A percentile compares a stretch with the other conserved stretches of the same genome.
Conservation (phyloP, 2,888 invertebrate genomes). For the Xestia c-nigrum region DNA sequence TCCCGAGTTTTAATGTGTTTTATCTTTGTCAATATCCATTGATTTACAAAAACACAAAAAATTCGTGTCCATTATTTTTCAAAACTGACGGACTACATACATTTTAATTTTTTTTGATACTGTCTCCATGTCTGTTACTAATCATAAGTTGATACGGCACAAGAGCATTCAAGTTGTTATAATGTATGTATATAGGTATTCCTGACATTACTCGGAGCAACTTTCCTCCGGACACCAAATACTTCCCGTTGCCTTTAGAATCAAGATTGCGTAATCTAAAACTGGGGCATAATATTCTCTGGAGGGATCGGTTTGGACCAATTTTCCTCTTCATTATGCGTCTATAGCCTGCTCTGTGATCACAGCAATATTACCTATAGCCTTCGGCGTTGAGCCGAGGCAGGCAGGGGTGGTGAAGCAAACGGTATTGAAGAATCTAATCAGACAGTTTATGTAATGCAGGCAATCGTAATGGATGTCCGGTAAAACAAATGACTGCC, state of each 20-base stretch:
- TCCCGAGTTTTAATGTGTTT: too few relatives aligned
- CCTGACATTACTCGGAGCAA: background rate
- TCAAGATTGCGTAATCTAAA: conserved; percentile 55
- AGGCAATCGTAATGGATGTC: background rate
- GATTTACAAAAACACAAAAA: too few relatives aligned
- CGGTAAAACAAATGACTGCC: background rate
- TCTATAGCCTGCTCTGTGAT: conserved; percentile 32
- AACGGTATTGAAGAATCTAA: background rate
- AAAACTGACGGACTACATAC: too few relatives aligned
- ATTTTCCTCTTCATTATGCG: conserved; percentile 50
- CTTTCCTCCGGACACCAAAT: conserved; percentile 16
- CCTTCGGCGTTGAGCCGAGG: conserved; percentile 1
- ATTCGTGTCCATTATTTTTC: too few relatives aligned
- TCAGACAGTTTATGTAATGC: background rate
- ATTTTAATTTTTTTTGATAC: too few relatives aligned
- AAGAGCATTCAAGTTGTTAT: background rate
- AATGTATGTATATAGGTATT: background rate
- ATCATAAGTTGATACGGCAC: background rate
- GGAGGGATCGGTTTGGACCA: conserved; percentile 33
- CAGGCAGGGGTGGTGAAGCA: background rate
- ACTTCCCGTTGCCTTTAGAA: conserved; percentile 23
- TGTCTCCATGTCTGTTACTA: too few relatives aligned
- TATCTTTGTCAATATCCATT: too few relatives aligned
- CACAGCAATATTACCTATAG: conserved; percentile 34
- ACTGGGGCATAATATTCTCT: conserved; percentile 27